phyloP scores from a whole-genome alignment of 1,140 invertebrate genomes.

The Drosophila varians region DNA sequence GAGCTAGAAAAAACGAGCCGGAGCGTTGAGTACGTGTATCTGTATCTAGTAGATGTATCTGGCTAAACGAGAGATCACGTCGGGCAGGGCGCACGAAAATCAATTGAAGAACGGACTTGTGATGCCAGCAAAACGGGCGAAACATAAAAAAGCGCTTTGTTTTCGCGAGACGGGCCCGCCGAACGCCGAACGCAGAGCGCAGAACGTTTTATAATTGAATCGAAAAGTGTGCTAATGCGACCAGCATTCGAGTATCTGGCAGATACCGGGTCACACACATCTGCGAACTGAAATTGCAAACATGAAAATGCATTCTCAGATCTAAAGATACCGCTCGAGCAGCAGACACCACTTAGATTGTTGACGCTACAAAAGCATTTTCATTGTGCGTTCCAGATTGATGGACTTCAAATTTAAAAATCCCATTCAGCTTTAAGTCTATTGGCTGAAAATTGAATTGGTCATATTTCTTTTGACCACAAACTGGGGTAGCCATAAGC shows the following conservation, averaged over 20 bases:
- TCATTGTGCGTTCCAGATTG: background rate
- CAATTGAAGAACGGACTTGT: constrained; percentile 60
- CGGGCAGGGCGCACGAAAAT: constrained; percentile 58
- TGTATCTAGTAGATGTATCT: constrained; percentile 43
- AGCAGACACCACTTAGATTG: background rate
- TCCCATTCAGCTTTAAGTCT: background rate
- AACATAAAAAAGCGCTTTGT: constrained; percentile 75
- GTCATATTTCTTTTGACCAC: background rate
- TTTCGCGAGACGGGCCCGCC: constrained; percentile 31
- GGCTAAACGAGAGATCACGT: constrained; percentile 71
- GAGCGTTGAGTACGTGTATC: constrained; percentile 9
- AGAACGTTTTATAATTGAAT: constrained; percentile 63
- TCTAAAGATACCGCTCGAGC: constrained; percentile 60
- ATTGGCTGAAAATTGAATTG: background rate
- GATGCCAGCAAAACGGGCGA: constrained; percentile 1
- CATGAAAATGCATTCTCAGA: constrained; percentile 70
- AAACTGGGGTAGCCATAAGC: constrained; percentile 24
- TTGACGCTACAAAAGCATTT: background rate
- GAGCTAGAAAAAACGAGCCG: constrained; percentile 50
- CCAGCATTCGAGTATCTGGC: constrained; percentile 50
- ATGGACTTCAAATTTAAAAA: background rate
- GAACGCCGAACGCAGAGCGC: too few species aligned
- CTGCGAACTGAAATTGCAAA: constrained; percentile 41
- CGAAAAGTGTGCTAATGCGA: constrained; percentile 74
- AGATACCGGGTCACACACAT: constrained; percentile 40